Base-by-base conservation (phyloP, 2,797 vertebrate species). In the Podargus strigoides region DNA sequence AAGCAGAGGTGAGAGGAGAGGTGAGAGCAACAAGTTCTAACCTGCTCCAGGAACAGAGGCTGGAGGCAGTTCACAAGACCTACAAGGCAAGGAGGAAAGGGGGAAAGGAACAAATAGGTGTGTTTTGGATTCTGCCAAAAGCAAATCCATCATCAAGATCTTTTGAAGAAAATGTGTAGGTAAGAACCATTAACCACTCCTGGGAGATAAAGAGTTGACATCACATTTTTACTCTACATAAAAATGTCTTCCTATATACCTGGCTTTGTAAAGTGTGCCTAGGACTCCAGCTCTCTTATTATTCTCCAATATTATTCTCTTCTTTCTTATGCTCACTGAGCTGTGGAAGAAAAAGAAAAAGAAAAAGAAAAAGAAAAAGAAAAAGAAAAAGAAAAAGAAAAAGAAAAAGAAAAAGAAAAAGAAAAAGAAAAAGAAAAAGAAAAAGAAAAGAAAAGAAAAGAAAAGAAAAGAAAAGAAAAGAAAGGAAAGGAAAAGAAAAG, bases 41-140 rank as follows among this genome's bases (percentile, higher is more conserved):
- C 80, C 67, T 93, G 94, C 42, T 62, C 41, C 37, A 85, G 88
- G n/a, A 93, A 16, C n/a, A 73, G 56, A 17, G 47, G 10, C 88
- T 93, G 85, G 69, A 94, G 52, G 77, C 26, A 3, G 83, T 86
- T 96, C 87, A 88, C 59, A 94, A 63, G 47, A 75, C 42, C 6
- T 5, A 76, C 47, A 74, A 84, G 67, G 42, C 34, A 85, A 82
- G 34, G 55, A n/a, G 17, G 73, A 87, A 89, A 74, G 27, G n/a
- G 11, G 26, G 30, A 58, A 74, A 90, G 74, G n/a, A 95, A 55
- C 47, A 81, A 56, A 69, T 42, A 60, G 23, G 26, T 90, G 26
- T n/a, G 27, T 85, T 90, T 93, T n/a, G n/a, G n/a, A n/a, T 86
- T 93, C 80, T 90, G 58, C 62, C 70, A 66, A 63, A 94, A 91